Evolutionary conservation across 1,140 invertebrate genomes (phyloP).

Genomic region (Ceratoteleas bidentatus): DNA sequence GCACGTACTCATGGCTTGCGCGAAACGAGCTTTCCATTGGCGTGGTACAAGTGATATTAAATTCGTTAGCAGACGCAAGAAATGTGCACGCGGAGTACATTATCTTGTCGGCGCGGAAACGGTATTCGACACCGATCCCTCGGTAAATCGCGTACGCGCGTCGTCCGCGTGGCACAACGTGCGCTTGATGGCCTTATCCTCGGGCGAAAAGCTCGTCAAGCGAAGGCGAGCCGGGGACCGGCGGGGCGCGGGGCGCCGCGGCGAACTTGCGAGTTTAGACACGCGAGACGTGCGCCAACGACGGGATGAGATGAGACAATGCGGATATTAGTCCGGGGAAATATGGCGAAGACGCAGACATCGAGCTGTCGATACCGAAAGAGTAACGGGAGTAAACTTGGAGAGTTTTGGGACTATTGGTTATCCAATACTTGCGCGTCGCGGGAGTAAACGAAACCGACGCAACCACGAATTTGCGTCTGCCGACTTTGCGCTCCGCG

Average conservation of each 20-base stretch:
- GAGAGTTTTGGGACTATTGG: conserved; percentile 59
- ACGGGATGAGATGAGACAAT: conserved; percentile 75
- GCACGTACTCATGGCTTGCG: conserved; percentile 18
- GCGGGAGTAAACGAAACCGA: conserved; percentile 51
- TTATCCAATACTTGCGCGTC: conserved; percentile 60
- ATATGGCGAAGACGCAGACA: conserved; percentile 74
- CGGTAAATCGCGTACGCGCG: conserved; percentile 57
- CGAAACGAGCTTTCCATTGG: conserved; percentile 50
- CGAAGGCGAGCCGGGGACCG: conserved; percentile 31
- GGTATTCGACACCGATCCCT: conserved; percentile 65
- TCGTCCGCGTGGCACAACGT: conserved; percentile 72
- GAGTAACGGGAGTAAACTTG: conserved; percentile 76
- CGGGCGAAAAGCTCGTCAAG: conserved; percentile 72
- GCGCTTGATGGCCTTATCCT: conserved; percentile 79
- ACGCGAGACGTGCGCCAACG: conserved; percentile 68
- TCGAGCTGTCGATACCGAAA: conserved; percentile 76
- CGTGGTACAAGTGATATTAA: conserved; percentile 58
- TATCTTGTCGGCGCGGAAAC: conserved; percentile 57
- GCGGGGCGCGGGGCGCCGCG: conserved; percentile 28
- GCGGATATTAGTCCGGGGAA: conserved; percentile 76
- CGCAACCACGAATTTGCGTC: conserved; percentile 54
- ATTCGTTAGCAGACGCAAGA: conserved; percentile 61
- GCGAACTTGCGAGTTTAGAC: conserved; percentile 74
- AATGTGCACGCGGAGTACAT: conserved; percentile 62
- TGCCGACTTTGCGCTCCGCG: conserved; percentile 47